Percentiles rank a stretch among this genome's conserved stretches.
Evolutionary conservation across 2,797 vertebrate genomes (phyloP).

Genomic region (Sebastes ruberrimus): DNA sequence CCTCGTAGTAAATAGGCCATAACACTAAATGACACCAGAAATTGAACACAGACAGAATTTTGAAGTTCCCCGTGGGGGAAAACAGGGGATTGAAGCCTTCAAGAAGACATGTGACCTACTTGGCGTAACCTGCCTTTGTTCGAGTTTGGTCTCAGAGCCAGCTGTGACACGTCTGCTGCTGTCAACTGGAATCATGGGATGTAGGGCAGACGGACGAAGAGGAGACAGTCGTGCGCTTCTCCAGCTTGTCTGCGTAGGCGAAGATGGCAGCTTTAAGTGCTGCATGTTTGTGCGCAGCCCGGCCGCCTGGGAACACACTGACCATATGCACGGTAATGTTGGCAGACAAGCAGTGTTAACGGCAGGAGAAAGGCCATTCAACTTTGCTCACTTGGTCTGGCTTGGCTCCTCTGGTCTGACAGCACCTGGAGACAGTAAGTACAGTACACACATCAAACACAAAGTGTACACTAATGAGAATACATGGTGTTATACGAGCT

Average conservation of each 20-base stretch:
- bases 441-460: conserved; percentile 9
- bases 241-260: conserved; percentile 38
- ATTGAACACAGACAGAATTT: conserved; percentile 29
- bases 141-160: conserved; percentile 70
- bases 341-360: conserved; percentile 67
- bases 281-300: conserved; percentile 29
- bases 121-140: conserved; percentile 78
- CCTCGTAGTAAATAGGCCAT: neutral
- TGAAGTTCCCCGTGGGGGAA: conserved; percentile 17
- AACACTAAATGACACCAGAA: conserved; percentile 38
- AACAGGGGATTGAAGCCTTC: conserved; percentile 32
- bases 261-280: conserved; percentile 68
- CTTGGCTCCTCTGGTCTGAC: conserved; percentile 28
- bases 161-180: conserved; percentile 77
- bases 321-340: conserved; percentile 77
- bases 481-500: conserved; percentile 25
- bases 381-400: conserved; percentile 57
- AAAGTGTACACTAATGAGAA: conserved; percentile 45
- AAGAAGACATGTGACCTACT: conserved; percentile 67
- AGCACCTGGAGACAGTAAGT: conserved; percentile 43
- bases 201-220: conserved; percentile 48
- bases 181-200: conserved; percentile 76
- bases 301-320: conserved; percentile 71
- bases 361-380: conserved; percentile 68
- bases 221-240: conserved; percentile 34